Percentiles rank a stretch among this genome's conserved stretches.
Evolutionary conservation across 2,797 vertebrate species (phyloP).

Genomic region (Podargus strigoides): DNA sequence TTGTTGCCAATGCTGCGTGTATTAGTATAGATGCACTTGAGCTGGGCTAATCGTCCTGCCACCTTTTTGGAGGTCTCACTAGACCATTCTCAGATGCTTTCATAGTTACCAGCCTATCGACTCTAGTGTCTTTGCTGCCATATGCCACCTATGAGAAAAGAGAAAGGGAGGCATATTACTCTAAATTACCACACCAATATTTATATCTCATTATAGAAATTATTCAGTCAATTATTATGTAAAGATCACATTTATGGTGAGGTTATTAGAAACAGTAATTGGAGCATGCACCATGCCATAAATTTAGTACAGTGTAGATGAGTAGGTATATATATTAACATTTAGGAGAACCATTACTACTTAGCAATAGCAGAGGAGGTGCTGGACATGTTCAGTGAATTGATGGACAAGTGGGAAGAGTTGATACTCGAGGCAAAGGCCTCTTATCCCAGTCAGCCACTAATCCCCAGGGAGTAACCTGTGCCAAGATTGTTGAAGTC

Average conservation of each 20-base stretch:
- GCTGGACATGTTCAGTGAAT: neutral
- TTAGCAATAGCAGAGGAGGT: neutral
- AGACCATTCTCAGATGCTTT: too few species aligned
- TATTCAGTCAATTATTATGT: neutral
- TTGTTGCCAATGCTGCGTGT: too few species aligned
- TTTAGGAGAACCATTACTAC: constrained; percentile 5
- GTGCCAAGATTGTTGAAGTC: neutral
- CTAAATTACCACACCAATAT: neutral
- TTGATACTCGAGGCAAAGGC: neutral
- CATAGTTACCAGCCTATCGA: too few species aligned
- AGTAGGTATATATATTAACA: neutral
- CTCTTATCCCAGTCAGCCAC: neutral
- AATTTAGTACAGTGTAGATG: neutral
- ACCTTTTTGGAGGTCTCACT: too few species aligned
- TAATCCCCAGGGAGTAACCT: neutral
- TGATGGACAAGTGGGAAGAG: neutral
- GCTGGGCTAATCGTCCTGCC: too few species aligned
- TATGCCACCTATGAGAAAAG: too few species aligned
- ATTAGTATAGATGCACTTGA: too few species aligned
- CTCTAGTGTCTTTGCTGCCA: too few species aligned
- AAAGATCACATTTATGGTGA: neutral
- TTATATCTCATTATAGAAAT: neutral
- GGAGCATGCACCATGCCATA: neutral
- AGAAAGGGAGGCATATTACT: neutral
- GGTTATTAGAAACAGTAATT: neutral